phyloP scores from a whole-genome alignment of 2,797 vertebrate species.

The Toxotes lorentzi region DNA sequence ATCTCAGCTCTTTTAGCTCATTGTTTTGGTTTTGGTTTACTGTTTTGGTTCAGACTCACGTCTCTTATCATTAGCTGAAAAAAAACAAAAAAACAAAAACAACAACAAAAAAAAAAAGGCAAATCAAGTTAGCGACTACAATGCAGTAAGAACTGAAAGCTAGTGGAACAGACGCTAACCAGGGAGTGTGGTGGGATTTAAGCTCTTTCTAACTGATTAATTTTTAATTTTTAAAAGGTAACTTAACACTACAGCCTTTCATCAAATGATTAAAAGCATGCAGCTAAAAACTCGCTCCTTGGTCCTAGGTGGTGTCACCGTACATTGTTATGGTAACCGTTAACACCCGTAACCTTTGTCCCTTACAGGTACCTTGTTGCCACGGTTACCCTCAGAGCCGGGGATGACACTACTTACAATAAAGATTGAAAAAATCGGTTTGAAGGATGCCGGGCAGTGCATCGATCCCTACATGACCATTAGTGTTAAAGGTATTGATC shows the following conservation, averaged over 20 bases:
- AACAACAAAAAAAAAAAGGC: too few relatives aligned
- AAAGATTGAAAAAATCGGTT: conserved; percentile 96
- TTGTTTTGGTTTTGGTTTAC: neutral
- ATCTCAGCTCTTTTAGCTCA: neutral
- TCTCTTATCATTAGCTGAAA: too few relatives aligned
- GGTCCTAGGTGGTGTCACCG: neutral
- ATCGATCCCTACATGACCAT: conserved; percentile 99
- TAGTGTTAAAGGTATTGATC: conserved; percentile 92
- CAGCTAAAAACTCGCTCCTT: neutral
- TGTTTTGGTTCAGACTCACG: too few relatives aligned
- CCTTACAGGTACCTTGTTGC: conserved; percentile 93
- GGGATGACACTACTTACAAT: conserved; percentile 96
- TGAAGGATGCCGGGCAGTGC: conserved; percentile 98
- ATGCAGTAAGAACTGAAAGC: neutral
- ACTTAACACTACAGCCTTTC: neutral
- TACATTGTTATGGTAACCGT: neutral
- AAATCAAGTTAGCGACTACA: neutral
- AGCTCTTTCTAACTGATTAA: neutral
- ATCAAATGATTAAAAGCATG: neutral
- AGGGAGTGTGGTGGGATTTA: neutral
- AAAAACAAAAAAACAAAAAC: too few relatives aligned
- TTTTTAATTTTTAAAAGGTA: neutral
- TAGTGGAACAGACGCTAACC: neutral
- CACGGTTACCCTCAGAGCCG: conserved; percentile 95
- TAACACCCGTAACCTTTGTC: conserved; percentile 29